Evolutionary conservation across 2,797 vertebrate species (phyloP), one percentile per base, ranked within the genome.

Genomic region (Syncerus caffer): DNA sequence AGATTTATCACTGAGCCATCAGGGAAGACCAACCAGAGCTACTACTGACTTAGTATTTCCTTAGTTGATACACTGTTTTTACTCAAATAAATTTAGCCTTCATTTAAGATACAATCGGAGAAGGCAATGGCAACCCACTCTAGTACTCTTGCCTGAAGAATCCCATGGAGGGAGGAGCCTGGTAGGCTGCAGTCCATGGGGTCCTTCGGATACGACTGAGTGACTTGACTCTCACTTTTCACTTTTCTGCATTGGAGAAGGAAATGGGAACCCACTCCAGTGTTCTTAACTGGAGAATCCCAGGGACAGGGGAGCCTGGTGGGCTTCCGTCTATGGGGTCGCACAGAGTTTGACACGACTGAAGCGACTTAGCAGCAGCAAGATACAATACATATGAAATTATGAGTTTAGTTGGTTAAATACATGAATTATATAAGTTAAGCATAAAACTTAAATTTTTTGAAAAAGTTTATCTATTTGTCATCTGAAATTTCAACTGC

Each of bases 21-120:
- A 15, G 71, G 38, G 12, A 45, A 76, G 71, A 42, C 38, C 38
- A 74, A 45, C 6, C 38, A 79, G 29, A 67, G 60, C 27, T 57
- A 83, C 71, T 76, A 74, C 51, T 85, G 78, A 83, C 6, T 92
- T 90, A 64, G 10, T 53, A 42, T 78, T 95, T 51, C 25, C 27
- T 79, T 19, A 79, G 76, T 21, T 79, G 76, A 79, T 50, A 79
- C 16, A 91, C 16, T 79, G 23, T 53, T 85, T 94, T 92, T 50
- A 85, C 27, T 74, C 67, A 93, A 95, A 92, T 31, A 92, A 93
- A 88, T 27, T 29, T 93, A 93, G 23, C 1, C 34, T 95, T 96
- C 83, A 89, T 45, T 85, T 83, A 92, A 95, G 64, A 38, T 71
- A 50, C 25, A 62, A 45, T 64, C 3, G 6, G 27, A 29, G 58